Base-by-base conservation (phyloP, 1,140 invertebrate species). In the Euura saliciscinereae region DNA sequence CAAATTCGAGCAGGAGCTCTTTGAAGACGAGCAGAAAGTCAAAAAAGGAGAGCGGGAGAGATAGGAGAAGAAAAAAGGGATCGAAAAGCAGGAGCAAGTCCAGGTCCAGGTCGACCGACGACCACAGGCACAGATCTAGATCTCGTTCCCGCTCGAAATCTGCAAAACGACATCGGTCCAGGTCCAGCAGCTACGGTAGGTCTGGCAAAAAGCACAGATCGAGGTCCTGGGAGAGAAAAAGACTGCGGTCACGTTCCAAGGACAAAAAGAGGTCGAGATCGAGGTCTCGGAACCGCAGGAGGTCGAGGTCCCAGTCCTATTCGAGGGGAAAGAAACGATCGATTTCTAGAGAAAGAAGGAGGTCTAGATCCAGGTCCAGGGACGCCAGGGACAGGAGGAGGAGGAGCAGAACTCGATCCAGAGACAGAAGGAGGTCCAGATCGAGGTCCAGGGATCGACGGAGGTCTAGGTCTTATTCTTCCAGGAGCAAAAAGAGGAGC, bases 71-170 rank as follows among this genome's bases (percentile, higher is more conserved):
- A 43, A 82, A 77, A 67, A 78, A 77, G 8, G 77, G 69, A 2
- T 78, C 76, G 5, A 80, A 81, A n/a, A 84, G 85, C 68, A 75
- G 84, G 46, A 86, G 84, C 74, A 82, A 82, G 66, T 83, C 85
- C 2, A 79, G 83, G 43, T 85, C 85, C 2, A 76, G 75, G 44
- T 86, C 84, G 0, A 80, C 76, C 6, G 83, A 80, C n/a, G 74
- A 73, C 0, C 45, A 68, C 0, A 80, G 79, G 59, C 76, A 75
- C 8, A 79, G 83, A 44, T 83, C 84, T 5, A 76, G 78, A 68
- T 84, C 81, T 28, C 75, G 79, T 59, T 82, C 79, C 6, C 45
- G 68, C 2, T 80, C 82, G 13, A 43, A 51, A n/a, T 51, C 46
- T 51, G 7, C 46, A 43, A 80, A 80, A 71, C 75, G 78, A 59